Evolutionary conservation across 2,113 vertebrate species (phyloP).

Genomic region (Prunella fulvescens): DNA sequence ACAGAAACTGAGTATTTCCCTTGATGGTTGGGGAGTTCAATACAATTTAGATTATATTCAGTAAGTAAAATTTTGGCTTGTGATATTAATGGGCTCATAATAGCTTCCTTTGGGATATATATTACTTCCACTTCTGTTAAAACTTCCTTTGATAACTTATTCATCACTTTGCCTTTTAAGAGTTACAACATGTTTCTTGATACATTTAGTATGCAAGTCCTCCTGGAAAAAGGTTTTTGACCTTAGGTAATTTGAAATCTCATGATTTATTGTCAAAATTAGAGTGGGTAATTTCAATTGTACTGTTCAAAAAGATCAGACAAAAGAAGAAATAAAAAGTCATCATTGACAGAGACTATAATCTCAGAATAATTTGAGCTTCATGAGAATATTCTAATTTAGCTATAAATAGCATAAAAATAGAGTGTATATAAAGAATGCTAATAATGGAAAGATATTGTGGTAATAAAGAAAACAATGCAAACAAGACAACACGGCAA

Average conservation of each 20-base stretch:
- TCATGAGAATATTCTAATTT: background rate
- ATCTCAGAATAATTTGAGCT: background rate
- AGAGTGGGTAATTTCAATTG: background rate
- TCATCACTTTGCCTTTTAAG: slow-evolving; percentile 62
- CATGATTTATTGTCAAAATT: slow-evolving; percentile 10
- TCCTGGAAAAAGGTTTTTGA: slow-evolving; percentile 59
- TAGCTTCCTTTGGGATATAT: slow-evolving; percentile 62
- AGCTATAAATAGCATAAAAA: background rate
- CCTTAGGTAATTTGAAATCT: slow-evolving; percentile 49
- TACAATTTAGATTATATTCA: slow-evolving; percentile 49
- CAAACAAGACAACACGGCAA: background rate
- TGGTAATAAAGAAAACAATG: background rate
- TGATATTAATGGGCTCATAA: slow-evolving; percentile 62
- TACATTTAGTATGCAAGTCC: slow-evolving; percentile 32
- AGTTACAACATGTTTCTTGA: slow-evolving; percentile 19
- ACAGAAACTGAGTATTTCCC: slow-evolving; percentile 5
- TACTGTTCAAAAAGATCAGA: background rate
- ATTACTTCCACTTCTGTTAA: slow-evolving; percentile 60
- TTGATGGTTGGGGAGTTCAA: background rate
- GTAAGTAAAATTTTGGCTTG: slow-evolving; percentile 56
- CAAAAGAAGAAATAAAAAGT: background rate
- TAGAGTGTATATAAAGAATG: background rate
- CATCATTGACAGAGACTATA: background rate
- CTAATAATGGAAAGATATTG: background rate
- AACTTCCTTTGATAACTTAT: slow-evolving; percentile 71